Evolutionary conservation across 2,888 invertebrate species (phyloP).

Genomic region (Strigamia crassipes): DNA sequence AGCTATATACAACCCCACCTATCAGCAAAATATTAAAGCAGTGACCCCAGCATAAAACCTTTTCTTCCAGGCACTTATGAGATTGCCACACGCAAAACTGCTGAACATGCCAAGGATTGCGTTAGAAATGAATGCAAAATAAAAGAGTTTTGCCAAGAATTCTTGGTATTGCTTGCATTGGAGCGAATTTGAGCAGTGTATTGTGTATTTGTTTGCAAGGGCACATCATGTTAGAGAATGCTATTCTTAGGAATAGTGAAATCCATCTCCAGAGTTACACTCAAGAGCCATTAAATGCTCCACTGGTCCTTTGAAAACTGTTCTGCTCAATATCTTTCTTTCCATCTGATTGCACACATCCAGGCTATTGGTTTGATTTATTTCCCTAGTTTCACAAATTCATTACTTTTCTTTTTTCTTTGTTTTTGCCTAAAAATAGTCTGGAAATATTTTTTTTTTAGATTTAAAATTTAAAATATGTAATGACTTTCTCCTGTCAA

Average conservation of each 20-base stretch:
- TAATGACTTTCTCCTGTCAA: too few species aligned
- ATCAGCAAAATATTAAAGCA: too few species aligned
- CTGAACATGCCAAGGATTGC: too few species aligned
- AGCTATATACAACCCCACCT: too few species aligned
- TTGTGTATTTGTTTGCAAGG: constrained; percentile 7
- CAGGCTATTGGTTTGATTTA: constrained; percentile 16
- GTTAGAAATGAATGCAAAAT: too few species aligned
- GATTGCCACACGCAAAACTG: too few species aligned
- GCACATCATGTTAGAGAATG: not conserved
- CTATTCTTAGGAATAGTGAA: constrained; percentile 10
- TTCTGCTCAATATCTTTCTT: constrained; percentile 21
- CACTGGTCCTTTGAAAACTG: constrained; percentile 11
- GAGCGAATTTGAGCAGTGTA: not conserved
- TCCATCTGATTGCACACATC: constrained; percentile 2
- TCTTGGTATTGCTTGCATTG: too few species aligned
- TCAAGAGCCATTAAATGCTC: constrained; percentile 5
- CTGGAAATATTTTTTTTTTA: too few species aligned
- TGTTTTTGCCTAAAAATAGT: not conserved
- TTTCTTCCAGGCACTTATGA: too few species aligned
- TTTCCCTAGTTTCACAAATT: not conserved
- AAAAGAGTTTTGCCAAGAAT: too few species aligned
- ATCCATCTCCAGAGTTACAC: constrained; percentile 11
- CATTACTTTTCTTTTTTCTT: not conserved
- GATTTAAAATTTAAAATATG: too few species aligned
- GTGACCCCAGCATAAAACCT: too few species aligned